Evolutionary conservation across 92 coral and sea anemone genomes (phyloP), one percentile per base, ranked within the genome.

Genomic region (Phenganax marumi): DNA sequence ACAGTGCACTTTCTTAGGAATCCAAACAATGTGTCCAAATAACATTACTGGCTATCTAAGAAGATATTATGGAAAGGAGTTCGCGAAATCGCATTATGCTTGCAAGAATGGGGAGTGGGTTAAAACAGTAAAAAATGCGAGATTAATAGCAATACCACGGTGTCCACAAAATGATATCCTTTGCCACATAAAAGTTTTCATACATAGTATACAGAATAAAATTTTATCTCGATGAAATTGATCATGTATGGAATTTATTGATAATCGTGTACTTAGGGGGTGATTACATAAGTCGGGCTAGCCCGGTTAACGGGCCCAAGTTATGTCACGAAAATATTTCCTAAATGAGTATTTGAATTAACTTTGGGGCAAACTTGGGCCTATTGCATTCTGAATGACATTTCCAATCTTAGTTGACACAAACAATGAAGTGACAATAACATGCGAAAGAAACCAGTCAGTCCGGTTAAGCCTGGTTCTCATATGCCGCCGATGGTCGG

Each of bases 1-100:
- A 48, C 72, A 71, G 8, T 78, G 83, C 25, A 21, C 8, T 3
- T 62, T 61, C 63, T n/a, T 78, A 57, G 83, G 83, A 6, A 78
- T 61, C 5, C 16, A 16, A 17, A 78, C 73, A 0, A 14, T 33
- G 25, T 78, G 83, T n/a, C 83, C 83, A 0, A 43, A 50, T 25
- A 78, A 78, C 16, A 16, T 23, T 17, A 63, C 58, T 0, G 47
- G 39, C 12, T 78, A 50, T 78, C 50, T 78, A 23, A 48, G 33
- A 19, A 65, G 58, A 18, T 78, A 78, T 50, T 78, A 78, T 10
- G 83, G 52, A 11, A 10, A 51, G 3, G 73, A 78, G 49, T 47
- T 47, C 47, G 43, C 33, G 8, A 78, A 48, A 10, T 53, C 83
- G 46, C 72, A 61, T 11, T 78, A 78, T 48, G 72, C 60, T 60